Evolutionary conservation across 2,113 vertebrate species (phyloP).

Genomic region (Oostethus manadensis): DNA sequence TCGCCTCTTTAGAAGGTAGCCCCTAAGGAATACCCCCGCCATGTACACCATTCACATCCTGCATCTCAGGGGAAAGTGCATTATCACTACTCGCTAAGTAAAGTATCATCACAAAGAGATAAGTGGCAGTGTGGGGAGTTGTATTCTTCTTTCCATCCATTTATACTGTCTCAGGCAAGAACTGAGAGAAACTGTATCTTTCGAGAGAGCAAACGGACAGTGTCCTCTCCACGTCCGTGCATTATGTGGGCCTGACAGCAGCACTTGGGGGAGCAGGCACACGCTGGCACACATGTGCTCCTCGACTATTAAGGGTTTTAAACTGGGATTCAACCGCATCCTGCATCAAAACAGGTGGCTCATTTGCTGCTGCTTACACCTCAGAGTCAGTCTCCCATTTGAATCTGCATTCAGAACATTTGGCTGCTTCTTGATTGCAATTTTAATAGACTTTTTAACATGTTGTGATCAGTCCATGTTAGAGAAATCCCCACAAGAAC

Average conservation of each 20-base stretch:
- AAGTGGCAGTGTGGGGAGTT: neutral
- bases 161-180: conserved; percentile 22
- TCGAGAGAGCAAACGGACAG: conserved; percentile 15
- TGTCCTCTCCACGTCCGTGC: conserved; percentile 31
- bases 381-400: conserved; percentile 30
- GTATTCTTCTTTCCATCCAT: conserved; percentile 17
- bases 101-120: conserved; percentile 18
- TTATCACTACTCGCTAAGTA: neutral
- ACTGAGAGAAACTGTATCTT: conserved; percentile 41
- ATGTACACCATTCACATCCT: conserved; percentile 33
- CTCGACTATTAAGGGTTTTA: conserved; percentile 49
- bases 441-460: conserved; percentile 30
- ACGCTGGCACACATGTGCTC: conserved; percentile 30
- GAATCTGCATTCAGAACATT: conserved; percentile 40
- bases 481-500: neutral
- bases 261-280: conserved; percentile 44
- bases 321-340: conserved; percentile 30
- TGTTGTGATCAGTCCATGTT: conserved; percentile 27
- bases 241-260: conserved; percentile 31
- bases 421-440: conserved; percentile 7
- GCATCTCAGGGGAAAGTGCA: conserved; percentile 24
- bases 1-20: conserved; percentile 33
- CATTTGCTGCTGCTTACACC: conserved; percentile 35
- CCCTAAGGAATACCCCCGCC: conserved; percentile 41
- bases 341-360: conserved; percentile 47